Evolutionary conservation across 2,888 invertebrate species (phyloP), one percentile per base, ranked within the genome.

Genomic region (Agonum fuliginosum): DNA sequence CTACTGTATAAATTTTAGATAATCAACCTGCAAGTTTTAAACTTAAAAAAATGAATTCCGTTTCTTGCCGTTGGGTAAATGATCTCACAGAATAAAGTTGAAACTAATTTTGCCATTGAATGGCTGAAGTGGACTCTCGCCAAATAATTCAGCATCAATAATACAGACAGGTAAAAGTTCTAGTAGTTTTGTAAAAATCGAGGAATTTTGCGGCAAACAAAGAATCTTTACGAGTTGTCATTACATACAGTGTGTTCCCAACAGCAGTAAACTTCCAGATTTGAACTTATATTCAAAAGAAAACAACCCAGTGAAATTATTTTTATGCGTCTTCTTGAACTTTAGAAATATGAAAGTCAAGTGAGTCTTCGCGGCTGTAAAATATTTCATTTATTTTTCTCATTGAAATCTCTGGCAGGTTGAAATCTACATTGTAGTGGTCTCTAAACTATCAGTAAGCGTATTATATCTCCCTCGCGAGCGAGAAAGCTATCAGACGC

Each of bases 181-280:
- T n/a, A n/a, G n/a, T n/a, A n/a, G n/a, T n/a, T n/a, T n/a, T n/a
- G n/a, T n/a, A 30, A 37, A 37, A 37, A 37, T 37, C 37, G 22
- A n/a, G 54, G 54, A 54, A 24, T 12, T 54, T 10, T 12, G 24
- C 22, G 54, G 24, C 12, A 54, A n/a, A 54, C 54, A 24, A 5
- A n/a, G 54, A 10, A 24, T 54, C 54, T 54, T 54, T 54, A 54
- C 54, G 54, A 54, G 54, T 54, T n/a, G 24, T 54, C 54, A 54
- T 54, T 54, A 54, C 54, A 54, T 54, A n/a, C 54, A n/a, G 54
- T 54, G 22, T 12, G 37, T 10, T 37, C 37, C 12, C 37, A 37
- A 37, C 37, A 37, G 37, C 12, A 37, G 12, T 37, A 37, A 37
- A 37, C n/a, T 37, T 12, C 0, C 37, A 37, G 37, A 37, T 3